These are phyloP conservation scores for Artemisiospiza belli DNA, from an alignment of 2,113 vertebrate species.

Conservation along the genomic window DNA sequence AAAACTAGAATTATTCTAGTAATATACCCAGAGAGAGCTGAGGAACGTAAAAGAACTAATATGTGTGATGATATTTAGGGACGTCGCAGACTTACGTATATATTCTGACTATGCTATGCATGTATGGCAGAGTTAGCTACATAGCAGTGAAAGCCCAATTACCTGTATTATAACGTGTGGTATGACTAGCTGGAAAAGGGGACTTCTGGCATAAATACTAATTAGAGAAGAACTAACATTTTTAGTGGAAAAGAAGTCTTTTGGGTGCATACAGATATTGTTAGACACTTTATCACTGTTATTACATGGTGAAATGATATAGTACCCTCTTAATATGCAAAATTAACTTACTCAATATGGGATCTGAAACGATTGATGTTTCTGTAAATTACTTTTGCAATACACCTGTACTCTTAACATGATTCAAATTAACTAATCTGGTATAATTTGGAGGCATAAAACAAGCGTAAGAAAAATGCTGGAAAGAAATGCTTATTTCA, in stretches of 20 bases:
- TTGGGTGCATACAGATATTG: not conserved
- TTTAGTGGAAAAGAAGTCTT: not conserved
- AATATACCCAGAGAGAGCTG: not conserved
- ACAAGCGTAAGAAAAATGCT: not conserved
- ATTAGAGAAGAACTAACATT: not conserved
- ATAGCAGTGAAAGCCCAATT: not conserved
- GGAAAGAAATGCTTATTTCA: not conserved
- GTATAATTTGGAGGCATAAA: not conserved
- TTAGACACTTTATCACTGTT: not conserved
- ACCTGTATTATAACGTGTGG: not conserved
- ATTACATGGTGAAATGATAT: not conserved
- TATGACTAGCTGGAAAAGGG: not conserved
- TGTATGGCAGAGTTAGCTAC: not conserved
- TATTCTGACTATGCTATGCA: not conserved
- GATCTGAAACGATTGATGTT: not conserved
- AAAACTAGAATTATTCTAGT: not conserved
- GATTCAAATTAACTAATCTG: not conserved
- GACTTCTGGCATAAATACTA: not conserved
- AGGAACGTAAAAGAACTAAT: not conserved
- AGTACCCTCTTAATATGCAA: not conserved
- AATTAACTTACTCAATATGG: not conserved
- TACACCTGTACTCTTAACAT: not conserved
- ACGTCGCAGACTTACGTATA: not conserved
- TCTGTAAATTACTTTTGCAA: not conserved
- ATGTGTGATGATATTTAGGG: not conserved